phyloP scores from a whole-genome alignment of 2,888 invertebrate species.

The Cryptus viduatorius region DNA sequence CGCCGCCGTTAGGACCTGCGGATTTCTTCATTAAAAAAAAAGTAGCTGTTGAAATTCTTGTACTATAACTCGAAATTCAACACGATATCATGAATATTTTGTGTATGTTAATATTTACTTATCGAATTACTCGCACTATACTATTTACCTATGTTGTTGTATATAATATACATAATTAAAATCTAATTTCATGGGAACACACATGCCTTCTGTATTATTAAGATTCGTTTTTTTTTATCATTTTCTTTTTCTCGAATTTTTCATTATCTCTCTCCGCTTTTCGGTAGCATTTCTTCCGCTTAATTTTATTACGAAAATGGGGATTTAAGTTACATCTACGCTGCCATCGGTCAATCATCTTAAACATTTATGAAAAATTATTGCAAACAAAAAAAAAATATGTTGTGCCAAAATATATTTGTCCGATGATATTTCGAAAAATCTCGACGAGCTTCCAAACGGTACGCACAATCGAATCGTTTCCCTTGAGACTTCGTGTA shows the following conservation, averaged over 20 bases:
- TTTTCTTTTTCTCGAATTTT: conserved; percentile 41
- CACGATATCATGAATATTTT: conserved; percentile 73
- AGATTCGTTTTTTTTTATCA: conserved; percentile 27
- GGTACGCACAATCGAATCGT: conserved; percentile 47
- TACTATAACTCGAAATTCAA: conserved; percentile 70
- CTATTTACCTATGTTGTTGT: conserved; percentile 76
- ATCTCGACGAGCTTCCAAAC: conserved; percentile 54
- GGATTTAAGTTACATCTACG: conserved; percentile 12
- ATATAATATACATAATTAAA: conserved; percentile 74
- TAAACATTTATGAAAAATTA: conserved; percentile 22
- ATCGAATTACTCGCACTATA: conserved; percentile 72
- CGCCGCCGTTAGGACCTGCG: conserved; percentile 42
- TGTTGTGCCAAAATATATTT: conserved; percentile 57
- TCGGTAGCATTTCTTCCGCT: conserved; percentile 34
- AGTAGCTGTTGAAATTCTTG: conserved; percentile 70
- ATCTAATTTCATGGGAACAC: conserved; percentile 74
- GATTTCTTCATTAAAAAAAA: conserved; percentile 68
- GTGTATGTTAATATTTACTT: conserved; percentile 75
- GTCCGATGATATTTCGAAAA: conserved; percentile 44
- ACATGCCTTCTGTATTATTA: conserved; percentile 70
- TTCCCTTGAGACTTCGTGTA: conserved; percentile 37
- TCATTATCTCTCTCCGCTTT: conserved; percentile 46
- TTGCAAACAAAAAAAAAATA: conserved; percentile 15
- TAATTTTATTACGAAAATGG: conserved; percentile 14
- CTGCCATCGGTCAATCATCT: conserved; percentile 19